A percentile compares a stretch with the other conserved stretches of the same genome.
These are phyloP conservation scores for Sclerurus mexicanus DNA, from an alignment of 2,113 vertebrate species.

Conservation along the genomic window DNA sequence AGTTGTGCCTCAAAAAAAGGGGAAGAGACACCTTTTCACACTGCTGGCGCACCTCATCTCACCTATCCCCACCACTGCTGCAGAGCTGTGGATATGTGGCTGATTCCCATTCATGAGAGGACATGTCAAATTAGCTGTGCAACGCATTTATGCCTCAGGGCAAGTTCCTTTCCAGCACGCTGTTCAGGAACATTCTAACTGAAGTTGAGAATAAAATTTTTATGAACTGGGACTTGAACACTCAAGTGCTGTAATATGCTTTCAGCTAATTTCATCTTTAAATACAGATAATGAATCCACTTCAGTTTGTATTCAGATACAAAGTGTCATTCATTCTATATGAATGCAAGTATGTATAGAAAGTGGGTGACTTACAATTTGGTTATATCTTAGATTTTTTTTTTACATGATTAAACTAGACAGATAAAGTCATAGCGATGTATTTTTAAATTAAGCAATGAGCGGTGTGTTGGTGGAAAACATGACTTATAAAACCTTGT, in stretches of 20 bases:
- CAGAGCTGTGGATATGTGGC: neutral
- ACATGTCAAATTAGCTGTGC: constrained; percentile 7
- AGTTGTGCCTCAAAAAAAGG: neutral
- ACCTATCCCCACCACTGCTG: neutral
- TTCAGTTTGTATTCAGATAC: constrained; percentile 24
- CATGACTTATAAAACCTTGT: neutral
- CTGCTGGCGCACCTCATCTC: neutral
- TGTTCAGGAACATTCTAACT: neutral
- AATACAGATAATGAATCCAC: constrained; percentile 50
- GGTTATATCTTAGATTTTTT: neutral
- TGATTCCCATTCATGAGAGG: neutral
- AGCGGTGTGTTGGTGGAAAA: neutral
- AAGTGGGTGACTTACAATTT: neutral
- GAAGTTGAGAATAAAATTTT: constrained; percentile 53
- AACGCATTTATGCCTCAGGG: neutral
- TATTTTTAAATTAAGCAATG: neutral
- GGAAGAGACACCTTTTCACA: neutral
- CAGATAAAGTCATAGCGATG: neutral
- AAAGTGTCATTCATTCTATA: neutral
- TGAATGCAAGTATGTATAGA: neutral
- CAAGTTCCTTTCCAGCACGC: constrained; percentile 12
- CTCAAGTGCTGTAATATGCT: constrained; percentile 47
- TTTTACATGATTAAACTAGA: neutral
- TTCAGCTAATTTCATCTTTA: constrained; percentile 51
- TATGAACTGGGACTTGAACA: constrained; percentile 44